Percentiles rank a stretch among this genome's conserved stretches.
Evolutionary conservation across 1,140 invertebrate genomes (phyloP).

Genomic region (Campoletis sonorensis): DNA sequence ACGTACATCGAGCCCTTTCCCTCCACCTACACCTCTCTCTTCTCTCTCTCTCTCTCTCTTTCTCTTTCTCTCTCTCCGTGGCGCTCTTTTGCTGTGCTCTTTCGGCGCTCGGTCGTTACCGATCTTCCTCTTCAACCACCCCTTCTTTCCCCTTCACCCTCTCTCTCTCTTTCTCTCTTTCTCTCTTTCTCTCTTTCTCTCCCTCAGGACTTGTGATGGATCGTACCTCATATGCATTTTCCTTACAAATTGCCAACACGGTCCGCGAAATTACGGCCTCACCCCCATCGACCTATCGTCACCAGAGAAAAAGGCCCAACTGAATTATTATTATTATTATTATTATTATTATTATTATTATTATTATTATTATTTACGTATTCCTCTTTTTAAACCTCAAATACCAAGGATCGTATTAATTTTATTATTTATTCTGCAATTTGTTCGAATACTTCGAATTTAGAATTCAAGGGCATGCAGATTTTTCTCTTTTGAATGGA

Average conservation of each 20-base stretch:
- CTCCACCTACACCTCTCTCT: constrained; percentile 31
- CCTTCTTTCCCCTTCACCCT: not conserved
- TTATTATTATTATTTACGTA: not conserved
- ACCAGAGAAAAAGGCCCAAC: not conserved
- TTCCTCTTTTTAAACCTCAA: not conserved
- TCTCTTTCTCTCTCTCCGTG: too few species aligned
- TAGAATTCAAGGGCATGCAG: too few species aligned
- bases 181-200: constrained; percentile 37
- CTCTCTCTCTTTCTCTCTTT: constrained; percentile 33
- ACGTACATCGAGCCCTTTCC: constrained; percentile 38
- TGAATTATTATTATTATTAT: not conserved
- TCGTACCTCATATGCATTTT: constrained; percentile 57
- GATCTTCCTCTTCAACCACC: not conserved
- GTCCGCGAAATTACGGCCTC: constrained; percentile 41
- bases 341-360: not conserved
- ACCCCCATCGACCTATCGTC: constrained; percentile 26
- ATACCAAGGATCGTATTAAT: too few species aligned
- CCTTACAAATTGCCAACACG: constrained; percentile 54
- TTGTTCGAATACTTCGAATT: too few species aligned
- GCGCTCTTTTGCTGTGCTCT: constrained; percentile 50
- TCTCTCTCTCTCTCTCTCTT: too few species aligned
- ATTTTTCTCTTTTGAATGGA: too few species aligned
- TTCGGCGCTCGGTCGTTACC: constrained; percentile 51
- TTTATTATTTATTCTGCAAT: too few species aligned
- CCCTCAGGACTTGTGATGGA: constrained; percentile 50